A percentile compares a stretch with the other conserved stretches of the same genome.
These are phyloP conservation scores for Drosophila demipolita DNA, from an alignment of 2,888 invertebrate species.

Conservation along the genomic window DNA sequence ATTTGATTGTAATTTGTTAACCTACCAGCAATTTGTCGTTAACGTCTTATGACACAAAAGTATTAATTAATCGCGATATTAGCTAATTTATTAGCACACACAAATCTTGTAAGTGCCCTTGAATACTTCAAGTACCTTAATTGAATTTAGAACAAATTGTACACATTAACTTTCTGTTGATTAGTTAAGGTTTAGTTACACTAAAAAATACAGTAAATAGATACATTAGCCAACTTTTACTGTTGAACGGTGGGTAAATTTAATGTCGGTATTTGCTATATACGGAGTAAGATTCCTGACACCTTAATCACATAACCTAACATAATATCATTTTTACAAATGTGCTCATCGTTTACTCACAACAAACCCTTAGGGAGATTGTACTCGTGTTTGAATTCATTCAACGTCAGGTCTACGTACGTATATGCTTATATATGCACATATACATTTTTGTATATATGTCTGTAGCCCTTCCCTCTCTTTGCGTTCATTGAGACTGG, in stretches of 20 bases:
- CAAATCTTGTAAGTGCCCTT: background rate
- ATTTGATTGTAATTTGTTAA: background rate
- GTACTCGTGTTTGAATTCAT: constrained; percentile 33
- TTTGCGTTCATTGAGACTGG: background rate
- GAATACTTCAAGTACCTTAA: background rate
- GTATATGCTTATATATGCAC: background rate
- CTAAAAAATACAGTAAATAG: background rate
- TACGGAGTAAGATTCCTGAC: background rate
- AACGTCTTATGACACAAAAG: background rate
- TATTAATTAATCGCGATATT: background rate
- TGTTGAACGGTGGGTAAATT: background rate
- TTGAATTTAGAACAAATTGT: background rate
- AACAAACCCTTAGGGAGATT: background rate
- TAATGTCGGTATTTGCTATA: background rate
- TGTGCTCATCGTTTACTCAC: background rate
- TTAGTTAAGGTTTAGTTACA: background rate
- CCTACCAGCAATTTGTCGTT: background rate
- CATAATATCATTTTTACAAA: background rate
- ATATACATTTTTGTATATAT: background rate
- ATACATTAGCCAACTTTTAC: background rate
- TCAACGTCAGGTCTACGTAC: constrained; percentile 2
- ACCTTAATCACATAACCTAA: background rate
- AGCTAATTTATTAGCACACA: background rate
- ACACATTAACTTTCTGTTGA: background rate
- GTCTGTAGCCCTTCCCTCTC: constrained; percentile 1